Conservation (phyloP, 1,140 invertebrate genomes). For the Acromyrmex charruanus region DNA sequence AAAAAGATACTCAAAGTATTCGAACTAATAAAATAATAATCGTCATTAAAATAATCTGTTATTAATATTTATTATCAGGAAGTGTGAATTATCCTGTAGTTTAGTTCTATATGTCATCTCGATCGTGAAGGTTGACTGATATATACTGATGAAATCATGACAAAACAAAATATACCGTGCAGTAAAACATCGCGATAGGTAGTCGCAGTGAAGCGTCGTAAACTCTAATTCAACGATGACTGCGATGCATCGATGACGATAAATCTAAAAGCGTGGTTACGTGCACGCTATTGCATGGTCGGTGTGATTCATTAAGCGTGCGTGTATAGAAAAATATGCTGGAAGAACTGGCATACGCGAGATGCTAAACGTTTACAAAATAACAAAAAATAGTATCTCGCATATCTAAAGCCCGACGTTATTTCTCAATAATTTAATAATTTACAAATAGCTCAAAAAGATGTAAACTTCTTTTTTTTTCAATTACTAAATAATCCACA, state of each 20-base stretch:
- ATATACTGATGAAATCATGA: not conserved
- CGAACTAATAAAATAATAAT: not conserved
- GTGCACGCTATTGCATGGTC: slow-evolving; percentile 13
- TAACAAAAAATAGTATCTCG: not conserved
- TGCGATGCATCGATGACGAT: slow-evolving; percentile 26
- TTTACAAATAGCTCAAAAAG: not conserved
- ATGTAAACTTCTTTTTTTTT: not conserved
- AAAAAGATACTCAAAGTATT: not conserved
- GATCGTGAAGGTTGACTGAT: not conserved
- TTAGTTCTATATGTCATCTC: not conserved
- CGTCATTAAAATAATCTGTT: too few species aligned
- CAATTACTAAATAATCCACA: not conserved
- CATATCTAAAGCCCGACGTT: not conserved
- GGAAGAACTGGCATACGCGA: not conserved
- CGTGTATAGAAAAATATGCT: not conserved
- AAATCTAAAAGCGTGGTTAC: slow-evolving; percentile 22
- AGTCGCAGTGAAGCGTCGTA: not conserved
- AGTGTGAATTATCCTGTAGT: not conserved
- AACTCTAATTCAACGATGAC: slow-evolving; percentile 29
- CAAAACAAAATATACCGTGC: not conserved
- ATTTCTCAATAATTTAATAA: not conserved
- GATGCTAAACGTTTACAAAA: not conserved
- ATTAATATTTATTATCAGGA: not conserved
- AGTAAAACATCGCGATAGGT: slow-evolving; percentile 1
- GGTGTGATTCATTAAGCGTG: not conserved